Base-by-base conservation (phyloP, 92 coral and sea anemone species). In the Zoanthus sansibaricus region DNA sequence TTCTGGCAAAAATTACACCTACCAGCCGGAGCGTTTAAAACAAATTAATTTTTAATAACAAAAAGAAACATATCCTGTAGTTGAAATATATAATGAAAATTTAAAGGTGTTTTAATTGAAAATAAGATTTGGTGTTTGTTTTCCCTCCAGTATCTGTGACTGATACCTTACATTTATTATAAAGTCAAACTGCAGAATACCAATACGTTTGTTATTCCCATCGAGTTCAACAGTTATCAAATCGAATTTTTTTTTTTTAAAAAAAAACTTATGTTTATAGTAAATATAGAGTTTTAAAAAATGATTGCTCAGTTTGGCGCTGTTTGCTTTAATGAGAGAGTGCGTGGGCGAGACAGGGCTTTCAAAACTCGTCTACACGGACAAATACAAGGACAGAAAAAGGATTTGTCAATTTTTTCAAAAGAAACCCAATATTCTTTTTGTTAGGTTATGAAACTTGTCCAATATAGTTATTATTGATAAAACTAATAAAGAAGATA, bases 341-440 rank as follows among this genome's bases (percentile, higher is more conserved):
- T 12, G 68, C 82, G 82, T 76, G 73, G 73, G 85, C 73, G 74
- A 64, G 16, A 47, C 15, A 67, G 9, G 3, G 47, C n/a, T 80
- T 20, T n/a, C 17, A 42, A 32, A 62, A 64, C 42, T 58, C 7
- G 4, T 11, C 1, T 18, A 45, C 9, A 78, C 51, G 31, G 42
- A 59, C 70, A 78, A 61, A 37, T 15, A 4, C 17, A 45, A 32
- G 75, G 33, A 80, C 75, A 80, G 66, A 45, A 32, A 37, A 9
- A 80, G 7, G 85, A 64, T 47, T 9, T 66, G 72, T 64, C 73
- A 30, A 55, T 67, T 54, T 56, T 47, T 44, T 52, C 8, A 32
- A 33, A 54, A 25, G 7, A 17, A 10, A 25, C 37, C 9, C 1
- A 62, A 55, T 45, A 3, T 30, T 21, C 58, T 49, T 49, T 2